These are phyloP conservation scores for Beaufortia kweichowensis DNA, from an alignment of 2,113 vertebrate genomes.

Conservation along the genomic window DNA sequence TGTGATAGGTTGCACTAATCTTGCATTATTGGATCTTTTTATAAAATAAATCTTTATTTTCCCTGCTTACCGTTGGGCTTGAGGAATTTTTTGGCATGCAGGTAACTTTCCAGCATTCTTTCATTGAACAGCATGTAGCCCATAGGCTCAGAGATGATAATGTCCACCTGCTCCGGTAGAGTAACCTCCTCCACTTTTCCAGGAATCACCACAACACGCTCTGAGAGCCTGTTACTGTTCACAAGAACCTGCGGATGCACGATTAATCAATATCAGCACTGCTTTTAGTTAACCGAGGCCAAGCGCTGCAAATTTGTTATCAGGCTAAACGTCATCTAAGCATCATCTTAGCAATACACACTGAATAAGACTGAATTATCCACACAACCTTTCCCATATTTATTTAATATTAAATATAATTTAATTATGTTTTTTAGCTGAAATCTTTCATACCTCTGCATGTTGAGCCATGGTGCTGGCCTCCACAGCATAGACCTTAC, in stretches of 20 bases:
- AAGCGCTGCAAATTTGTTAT: not conserved
- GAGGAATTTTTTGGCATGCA: slow-evolving; percentile 96
- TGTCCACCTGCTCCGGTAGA: slow-evolving; percentile 91
- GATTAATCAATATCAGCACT: not conserved
- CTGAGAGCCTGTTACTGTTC: slow-evolving; percentile 89
- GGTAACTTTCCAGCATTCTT: slow-evolving; percentile 95
- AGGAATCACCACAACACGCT: slow-evolving; percentile 89
- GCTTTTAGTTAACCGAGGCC: not conserved
- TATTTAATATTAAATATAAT: too few species aligned
- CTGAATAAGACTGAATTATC: too few species aligned
- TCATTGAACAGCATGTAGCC: slow-evolving; percentile 98
- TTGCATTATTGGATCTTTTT: not conserved
- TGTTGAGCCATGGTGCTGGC: slow-evolving; percentile 98
- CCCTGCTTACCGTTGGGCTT: slow-evolving; percentile 83
- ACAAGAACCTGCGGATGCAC: slow-evolving; percentile 81
- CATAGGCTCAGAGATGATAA: slow-evolving; percentile 97
- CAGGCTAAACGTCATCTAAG: not conserved
- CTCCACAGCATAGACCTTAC: slow-evolving; percentile 95
- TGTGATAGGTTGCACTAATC: not conserved
- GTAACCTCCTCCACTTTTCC: slow-evolving; percentile 95
- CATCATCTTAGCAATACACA: too few species aligned
- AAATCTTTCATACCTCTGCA: slow-evolving; percentile 78
- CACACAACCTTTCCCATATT: too few species aligned
- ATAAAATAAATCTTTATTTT: not conserved
- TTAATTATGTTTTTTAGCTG: not conserved